Conservation (phyloP, 1,140 invertebrate species). For the Proctacanthus coquilletti region DNA sequence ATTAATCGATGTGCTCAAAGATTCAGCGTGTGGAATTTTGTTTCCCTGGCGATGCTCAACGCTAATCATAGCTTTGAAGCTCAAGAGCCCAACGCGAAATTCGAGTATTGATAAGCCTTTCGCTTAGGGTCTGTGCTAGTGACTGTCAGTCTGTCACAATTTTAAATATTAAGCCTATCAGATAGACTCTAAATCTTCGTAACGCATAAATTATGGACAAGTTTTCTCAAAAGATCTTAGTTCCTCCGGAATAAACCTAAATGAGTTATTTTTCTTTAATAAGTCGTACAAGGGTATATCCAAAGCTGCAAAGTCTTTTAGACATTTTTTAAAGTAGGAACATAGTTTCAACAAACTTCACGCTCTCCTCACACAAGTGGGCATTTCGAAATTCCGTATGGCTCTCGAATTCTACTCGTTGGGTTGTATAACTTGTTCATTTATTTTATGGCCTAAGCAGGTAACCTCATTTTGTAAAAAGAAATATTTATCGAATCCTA, state of each 20-base stretch:
- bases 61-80: slow-evolving; percentile 24
- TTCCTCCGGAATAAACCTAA: slow-evolving; percentile 10
- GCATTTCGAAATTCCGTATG: slow-evolving; percentile 6
- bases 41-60: slow-evolving; percentile 13
- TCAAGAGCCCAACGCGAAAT: slow-evolving; percentile 21
- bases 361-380: slow-evolving; percentile 8
- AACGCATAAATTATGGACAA: slow-evolving; percentile 17
- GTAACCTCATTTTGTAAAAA: too few relatives aligned
- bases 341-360: slow-evolving; percentile 11
- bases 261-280: too few relatives aligned
- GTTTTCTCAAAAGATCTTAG: slow-evolving; percentile 12
- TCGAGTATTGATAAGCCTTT: slow-evolving; percentile 25
- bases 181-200: slow-evolving; percentile 25
- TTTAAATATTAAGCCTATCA: slow-evolving; percentile 31
- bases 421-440: slow-evolving; percentile 14
- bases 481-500: too few relatives aligned
- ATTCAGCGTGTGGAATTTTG: slow-evolving; percentile 22
- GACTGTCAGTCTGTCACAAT: slow-evolving; percentile 29
- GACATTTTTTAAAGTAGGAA: slow-evolving; percentile 12
- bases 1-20: slow-evolving; percentile 9
- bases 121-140: slow-evolving; percentile 24
- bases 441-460: slow-evolving; percentile 14
- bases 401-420: slow-evolving; percentile 12
- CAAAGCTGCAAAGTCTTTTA: slow-evolving; percentile 11
- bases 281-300: too few relatives aligned